phyloP scores from a whole-genome alignment of 1,140 invertebrate species.

The Lucilia cuprina region DNA sequence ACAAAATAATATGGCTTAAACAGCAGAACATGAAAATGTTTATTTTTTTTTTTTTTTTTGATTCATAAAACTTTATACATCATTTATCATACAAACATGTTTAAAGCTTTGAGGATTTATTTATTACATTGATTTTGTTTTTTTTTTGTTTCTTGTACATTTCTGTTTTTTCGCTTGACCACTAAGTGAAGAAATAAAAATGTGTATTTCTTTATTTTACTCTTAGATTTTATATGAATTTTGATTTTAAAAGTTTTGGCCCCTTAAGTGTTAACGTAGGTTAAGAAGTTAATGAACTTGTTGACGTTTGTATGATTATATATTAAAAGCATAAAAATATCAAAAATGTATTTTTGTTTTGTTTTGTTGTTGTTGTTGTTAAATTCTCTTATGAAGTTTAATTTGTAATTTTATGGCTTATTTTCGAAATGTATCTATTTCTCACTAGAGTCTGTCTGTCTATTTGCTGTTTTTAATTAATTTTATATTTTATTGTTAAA shows the following conservation, averaged over 20 bases:
- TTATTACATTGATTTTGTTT: not conserved
- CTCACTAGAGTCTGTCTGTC: too few species aligned
- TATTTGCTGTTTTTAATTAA: not conserved
- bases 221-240: not conserved
- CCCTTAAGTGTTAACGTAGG: constrained; percentile 3
- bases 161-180: not conserved
- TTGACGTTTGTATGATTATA: not conserved
- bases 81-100: constrained; percentile 5
- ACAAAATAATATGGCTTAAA: not conserved
- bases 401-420: too few species aligned
- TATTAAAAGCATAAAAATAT: too few species aligned
- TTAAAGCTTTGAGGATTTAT: not conserved
- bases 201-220: not conserved
- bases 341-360: too few species aligned
- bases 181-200: not conserved
- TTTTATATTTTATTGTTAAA: not conserved
- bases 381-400: too few species aligned
- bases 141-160: not conserved
- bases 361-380: too few species aligned
- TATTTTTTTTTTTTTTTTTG: too few species aligned
- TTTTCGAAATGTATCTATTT: too few species aligned
- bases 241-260: not conserved
- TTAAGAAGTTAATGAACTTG: constrained; percentile 12
- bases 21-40: not conserved
- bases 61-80: not conserved